Evolutionary conservation across 2,113 vertebrate genomes (phyloP), one percentile per base, ranked within the genome.

Genomic region (Nycticorax nycticorax): DNA sequence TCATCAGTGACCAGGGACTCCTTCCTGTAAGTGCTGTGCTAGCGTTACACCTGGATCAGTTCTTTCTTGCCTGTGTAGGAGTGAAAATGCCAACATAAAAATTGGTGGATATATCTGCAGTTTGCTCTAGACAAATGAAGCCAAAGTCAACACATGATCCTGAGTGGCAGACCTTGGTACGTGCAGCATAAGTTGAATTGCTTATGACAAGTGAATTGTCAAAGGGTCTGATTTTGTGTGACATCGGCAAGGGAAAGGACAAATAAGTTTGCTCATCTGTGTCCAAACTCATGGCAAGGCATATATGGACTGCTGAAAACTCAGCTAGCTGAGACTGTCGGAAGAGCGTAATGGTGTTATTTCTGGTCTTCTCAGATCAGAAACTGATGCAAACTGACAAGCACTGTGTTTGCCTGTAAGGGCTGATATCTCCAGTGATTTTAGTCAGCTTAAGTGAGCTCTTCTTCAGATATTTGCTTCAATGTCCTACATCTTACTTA

Each of bases 341-440:
- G 74, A 83, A 90, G 39, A 88, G 14, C 8, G 1, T 28, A 63
- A 33, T 5, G 1, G 30, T 79, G 88, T 76, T 89, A 56, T 81
- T 95, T 94, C 73, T 93, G 89, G 48, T 62, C 60, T 45, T 92
- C 69, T 93, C 32, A 22, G 37, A n/a, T 4, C 53, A 82, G 85
- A 93, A 81, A 62, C 4, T 91, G 76, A 96, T 94, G 63, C 30
- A 92, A 95, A 84, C 68, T 91, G 94, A 94, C 75, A 93, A 86
- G 88, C 21, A 39, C 24, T 86, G 59, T 69, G 50, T 74, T 94
- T 95, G 90, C 75, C 85, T 95, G 37, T 77, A 74, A 96, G 78
- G 72, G 72, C 35, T 97, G 79, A 48, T 74, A 88, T 86, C 92
- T 94, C 37, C 33, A 80, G 79, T 86, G 64, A 57, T 86, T 89